Percentiles rank a stretch among this genome's conserved stretches.
Conservation (phyloP, 2,797 vertebrate genomes). For the Intellagama lesueurii region DNA sequence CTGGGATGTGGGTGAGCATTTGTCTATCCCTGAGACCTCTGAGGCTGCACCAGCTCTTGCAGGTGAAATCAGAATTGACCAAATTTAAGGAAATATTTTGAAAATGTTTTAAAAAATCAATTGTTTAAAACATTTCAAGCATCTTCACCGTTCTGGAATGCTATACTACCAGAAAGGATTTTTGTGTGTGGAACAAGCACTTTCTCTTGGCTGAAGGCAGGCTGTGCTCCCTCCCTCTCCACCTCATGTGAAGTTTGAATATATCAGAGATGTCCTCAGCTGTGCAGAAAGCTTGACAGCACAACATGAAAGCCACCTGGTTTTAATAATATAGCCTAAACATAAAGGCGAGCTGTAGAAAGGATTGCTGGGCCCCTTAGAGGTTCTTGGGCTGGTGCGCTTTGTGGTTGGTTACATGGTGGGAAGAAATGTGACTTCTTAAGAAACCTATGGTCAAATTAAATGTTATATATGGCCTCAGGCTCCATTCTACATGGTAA, state of each 20-base stretch:
- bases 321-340: slow-evolving; percentile 47
- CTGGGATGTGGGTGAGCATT: not conserved
- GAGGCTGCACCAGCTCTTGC: no score
- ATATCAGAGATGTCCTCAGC: slow-evolving; percentile 31
- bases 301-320: slow-evolving; percentile 38
- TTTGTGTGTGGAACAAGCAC: not conserved
- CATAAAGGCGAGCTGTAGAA: slow-evolving; percentile 42
- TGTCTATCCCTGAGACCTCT: no score
- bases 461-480: slow-evolving; percentile 29
- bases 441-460: slow-evolving; percentile 19
- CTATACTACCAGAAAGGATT: not conserved
- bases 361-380: slow-evolving; percentile 44
- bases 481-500: not conserved
- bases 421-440: slow-evolving; percentile 33
- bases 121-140: no score
- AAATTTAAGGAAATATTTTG: no score
- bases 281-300: slow-evolving; percentile 7
- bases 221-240: not conserved
- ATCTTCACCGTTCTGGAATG: not conserved
- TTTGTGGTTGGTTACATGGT: not conserved
- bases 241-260: not conserved
- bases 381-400: slow-evolving; percentile 41
- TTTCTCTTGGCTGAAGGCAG: not conserved
- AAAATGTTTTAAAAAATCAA: no score
- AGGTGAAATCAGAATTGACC: no score